Percentiles rank a stretch among this genome's conserved stretches.
phyloP scores from a whole-genome alignment of 2,113 vertebrate species.

The Fregata magnificens region DNA sequence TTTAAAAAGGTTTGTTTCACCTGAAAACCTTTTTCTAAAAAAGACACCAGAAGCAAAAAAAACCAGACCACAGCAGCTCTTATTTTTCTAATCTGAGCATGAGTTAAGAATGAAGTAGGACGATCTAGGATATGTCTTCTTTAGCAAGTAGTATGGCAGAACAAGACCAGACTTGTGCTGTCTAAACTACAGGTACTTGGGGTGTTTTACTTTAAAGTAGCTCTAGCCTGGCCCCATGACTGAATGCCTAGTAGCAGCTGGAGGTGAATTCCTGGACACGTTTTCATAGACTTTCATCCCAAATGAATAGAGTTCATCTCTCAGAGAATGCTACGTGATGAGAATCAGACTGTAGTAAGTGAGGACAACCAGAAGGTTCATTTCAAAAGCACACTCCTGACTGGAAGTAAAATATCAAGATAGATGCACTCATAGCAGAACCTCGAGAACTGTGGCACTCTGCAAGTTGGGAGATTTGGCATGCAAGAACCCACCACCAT shows the following conservation, averaged over 20 bases:
- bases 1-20: not conserved
- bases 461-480: not conserved
- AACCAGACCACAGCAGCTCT: not conserved
- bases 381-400: not conserved
- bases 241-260: not conserved
- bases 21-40: not conserved
- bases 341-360: not conserved
- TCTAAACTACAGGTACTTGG: not conserved
- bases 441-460: not conserved
- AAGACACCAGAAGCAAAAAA: not conserved
- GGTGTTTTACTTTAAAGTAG: not conserved
- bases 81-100: not conserved
- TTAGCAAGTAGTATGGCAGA: not conserved
- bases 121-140: not conserved
- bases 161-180: not conserved
- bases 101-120: not conserved
- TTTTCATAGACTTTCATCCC: not conserved
- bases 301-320: not conserved
- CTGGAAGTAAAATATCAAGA: not conserved
- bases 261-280: not conserved
- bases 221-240: not conserved
- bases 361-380: not conserved
- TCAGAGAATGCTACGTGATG: not conserved
- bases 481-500: not conserved
- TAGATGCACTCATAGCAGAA: not conserved